Evolutionary conservation across 1,140 invertebrate species (phyloP).

Genomic region (Zaprionus capensis): DNA sequence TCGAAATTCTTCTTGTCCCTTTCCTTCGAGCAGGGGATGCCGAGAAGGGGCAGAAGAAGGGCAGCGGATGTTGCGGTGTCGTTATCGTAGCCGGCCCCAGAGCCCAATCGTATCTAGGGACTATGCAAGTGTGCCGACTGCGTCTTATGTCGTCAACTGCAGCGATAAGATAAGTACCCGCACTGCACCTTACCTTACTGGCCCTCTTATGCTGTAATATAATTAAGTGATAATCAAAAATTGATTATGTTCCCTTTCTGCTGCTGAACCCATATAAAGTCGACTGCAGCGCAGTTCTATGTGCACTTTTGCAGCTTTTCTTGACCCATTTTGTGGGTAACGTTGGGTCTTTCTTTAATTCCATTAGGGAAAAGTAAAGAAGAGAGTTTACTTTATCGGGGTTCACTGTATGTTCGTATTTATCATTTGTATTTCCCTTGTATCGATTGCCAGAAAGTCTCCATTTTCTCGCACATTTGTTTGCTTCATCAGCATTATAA

Average conservation of each 20-base stretch:
- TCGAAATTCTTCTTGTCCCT: conserved; percentile 30
- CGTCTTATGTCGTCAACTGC: conserved; percentile 63
- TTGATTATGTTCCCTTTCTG: conserved; percentile 45
- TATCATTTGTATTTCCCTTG: not conserved
- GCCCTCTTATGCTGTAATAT: conserved; percentile 47
- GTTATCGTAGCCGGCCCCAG: too few species aligned
- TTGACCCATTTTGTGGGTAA: conserved; percentile 33
- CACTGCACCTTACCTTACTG: conserved; percentile 5
- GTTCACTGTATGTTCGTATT: not conserved
- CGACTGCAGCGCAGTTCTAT: not conserved
- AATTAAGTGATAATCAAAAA: conserved; percentile 79
- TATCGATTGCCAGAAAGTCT: too few species aligned
- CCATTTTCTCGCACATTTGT: not conserved
- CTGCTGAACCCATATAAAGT: conserved; percentile 52
- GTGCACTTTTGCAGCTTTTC: conserved; percentile 43
- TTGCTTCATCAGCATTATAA: not conserved
- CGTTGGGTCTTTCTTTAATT: not conserved
- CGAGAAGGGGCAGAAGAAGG: not conserved
- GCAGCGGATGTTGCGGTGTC: not conserved
- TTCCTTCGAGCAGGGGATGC: too few species aligned
- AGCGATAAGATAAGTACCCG: conserved; percentile 52
- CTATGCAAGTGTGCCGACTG: conserved; percentile 61
- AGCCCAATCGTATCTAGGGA: not conserved
- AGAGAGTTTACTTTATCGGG: not conserved
- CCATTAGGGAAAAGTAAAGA: not conserved